Conservation (phyloP, 2,113 vertebrate species). For the Cynocephalus volans region DNA sequence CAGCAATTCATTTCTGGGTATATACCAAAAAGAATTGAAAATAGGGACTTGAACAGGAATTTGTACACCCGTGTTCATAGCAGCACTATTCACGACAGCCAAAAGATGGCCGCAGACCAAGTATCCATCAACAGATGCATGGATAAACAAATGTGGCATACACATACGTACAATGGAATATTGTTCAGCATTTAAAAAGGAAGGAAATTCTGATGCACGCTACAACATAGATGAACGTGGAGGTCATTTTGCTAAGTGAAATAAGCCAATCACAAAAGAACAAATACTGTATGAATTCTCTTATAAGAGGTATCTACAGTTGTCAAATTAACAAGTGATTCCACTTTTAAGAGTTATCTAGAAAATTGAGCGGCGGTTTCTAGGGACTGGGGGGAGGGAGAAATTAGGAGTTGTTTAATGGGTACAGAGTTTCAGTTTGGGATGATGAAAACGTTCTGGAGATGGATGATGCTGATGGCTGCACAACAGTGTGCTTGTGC, state of each 20-base stretch:
- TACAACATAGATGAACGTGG: background rate
- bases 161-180: no score
- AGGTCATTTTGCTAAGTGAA: background rate
- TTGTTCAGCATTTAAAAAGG: background rate
- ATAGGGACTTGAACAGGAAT: background rate
- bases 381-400: background rate
- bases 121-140: background rate
- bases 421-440: background rate
- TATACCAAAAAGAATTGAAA: background rate
- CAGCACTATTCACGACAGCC: background rate
- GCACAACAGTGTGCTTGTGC: background rate
- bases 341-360: background rate
- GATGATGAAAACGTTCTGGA: background rate
- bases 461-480: background rate
- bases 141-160: background rate
- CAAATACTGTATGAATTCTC: background rate
- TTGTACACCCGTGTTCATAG: background rate
- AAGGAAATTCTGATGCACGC: background rate
- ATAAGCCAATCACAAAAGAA: background rate
- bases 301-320: background rate
- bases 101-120: background rate
- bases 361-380: background rate
- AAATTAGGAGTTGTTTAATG: background rate
- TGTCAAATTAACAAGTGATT: background rate
- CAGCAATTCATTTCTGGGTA: background rate